Base-by-base conservation (phyloP, 1,140 invertebrate genomes). In the Brachionus angularis region DNA sequence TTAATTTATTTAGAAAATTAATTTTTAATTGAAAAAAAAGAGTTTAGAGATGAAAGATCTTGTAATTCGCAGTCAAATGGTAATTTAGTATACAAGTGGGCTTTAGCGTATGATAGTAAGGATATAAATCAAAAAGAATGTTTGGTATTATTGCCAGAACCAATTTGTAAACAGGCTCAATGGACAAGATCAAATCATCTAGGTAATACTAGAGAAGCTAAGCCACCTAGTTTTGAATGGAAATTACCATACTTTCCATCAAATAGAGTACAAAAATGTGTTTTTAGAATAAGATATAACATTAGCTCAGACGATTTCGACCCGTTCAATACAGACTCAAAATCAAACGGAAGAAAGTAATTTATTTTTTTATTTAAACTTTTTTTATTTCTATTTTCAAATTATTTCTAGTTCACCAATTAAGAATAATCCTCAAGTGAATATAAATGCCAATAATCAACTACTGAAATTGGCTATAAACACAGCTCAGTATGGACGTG, bases 301-400 rank as follows among this genome's bases (percentile, higher is more conserved):
- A 78, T 81, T 39, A 76, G 75, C 23, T 80, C 79, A 27, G 78
- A 79, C 76, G 80, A 81, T 69, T 81, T 79, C 74, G 79, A 79
- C 69, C 79, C 79, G 0, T 78, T 76, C 61, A 46, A 73, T 33
- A 80, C 78, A 12, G 74, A 80, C 49, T 71, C 73, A 39, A 75
- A 50, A 33, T 46, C 75, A 46, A 80, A 81, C 71, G 71, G 75
- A 23, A 73, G 73, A 36, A 69, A 72, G 27, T 47, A 58, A 25
- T 8, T 12, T 14, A 67, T 52, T 47, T 52, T 58, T 61, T 29
- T 23, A 34, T 5, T 64, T 21, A 52, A 16, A 14, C 3, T 21
- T 21, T 31, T 3, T 64, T 5, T 44, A 23, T 64, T 16, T 14
- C 5, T 8, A 23, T 67, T 33, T 61, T n/a, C 31, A 33, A 34